A percentile compares a stretch with the other conserved stretches of the same genome.
Conservation (phyloP, 2,888 invertebrate species). For the Cyclophora punctaria region DNA sequence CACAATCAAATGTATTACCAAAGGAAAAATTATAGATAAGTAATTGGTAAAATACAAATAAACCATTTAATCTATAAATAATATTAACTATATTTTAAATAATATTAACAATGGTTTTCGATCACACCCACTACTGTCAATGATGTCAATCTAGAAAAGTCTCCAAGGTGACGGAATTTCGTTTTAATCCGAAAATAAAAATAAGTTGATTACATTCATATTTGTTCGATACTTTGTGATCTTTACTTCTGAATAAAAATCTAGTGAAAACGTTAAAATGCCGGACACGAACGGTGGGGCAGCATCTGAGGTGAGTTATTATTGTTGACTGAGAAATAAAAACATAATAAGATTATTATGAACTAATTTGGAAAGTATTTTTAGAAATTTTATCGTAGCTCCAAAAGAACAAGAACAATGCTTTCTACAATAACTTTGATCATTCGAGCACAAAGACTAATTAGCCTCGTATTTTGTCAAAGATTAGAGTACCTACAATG, state of each 20-base stretch:
- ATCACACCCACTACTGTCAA: no score
- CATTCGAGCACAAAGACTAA: no score
- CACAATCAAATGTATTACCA: no score
- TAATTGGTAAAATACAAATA: no score
- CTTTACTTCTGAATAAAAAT: background rate
- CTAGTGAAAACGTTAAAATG: slow-evolving; percentile 3
- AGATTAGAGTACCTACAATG: background rate
- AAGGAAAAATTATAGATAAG: no score
- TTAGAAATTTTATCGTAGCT: background rate
- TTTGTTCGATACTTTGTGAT: background rate
- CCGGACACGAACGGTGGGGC: slow-evolving; percentile 6
- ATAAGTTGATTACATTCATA: background rate
- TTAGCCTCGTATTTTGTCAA: background rate
- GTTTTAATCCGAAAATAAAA: background rate
- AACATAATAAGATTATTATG: background rate
- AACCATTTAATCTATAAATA: no score
- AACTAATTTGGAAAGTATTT: background rate
- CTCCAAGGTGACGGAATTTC: background rate
- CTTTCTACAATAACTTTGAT: no score
- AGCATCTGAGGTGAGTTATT: slow-evolving; percentile 8
- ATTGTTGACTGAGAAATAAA: background rate
- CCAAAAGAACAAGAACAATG: no score
- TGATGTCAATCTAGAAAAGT: no score
- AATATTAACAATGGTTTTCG: no score
- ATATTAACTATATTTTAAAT: no score